A percentile compares a stretch with the other conserved stretches of the same genome.
Evolutionary conservation across 2,113 vertebrate genomes (phyloP).

Genomic region (Heterocephalus glaber): DNA sequence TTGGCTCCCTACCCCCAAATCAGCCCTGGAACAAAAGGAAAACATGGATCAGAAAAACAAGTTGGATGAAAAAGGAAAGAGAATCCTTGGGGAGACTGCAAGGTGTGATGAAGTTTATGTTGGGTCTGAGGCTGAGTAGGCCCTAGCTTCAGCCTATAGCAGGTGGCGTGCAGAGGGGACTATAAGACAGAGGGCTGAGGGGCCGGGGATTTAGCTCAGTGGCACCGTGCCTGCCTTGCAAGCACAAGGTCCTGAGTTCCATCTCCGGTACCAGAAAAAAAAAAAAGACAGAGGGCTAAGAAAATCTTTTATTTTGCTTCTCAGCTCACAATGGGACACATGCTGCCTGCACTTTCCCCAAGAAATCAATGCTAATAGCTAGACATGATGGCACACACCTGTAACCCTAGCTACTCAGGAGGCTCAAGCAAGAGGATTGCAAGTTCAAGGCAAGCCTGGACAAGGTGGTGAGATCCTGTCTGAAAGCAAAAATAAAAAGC

Average conservation of each 20-base stretch:
- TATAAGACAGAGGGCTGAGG: background rate
- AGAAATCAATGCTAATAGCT: background rate
- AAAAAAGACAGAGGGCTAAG: too few relatives aligned
- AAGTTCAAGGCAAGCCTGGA: background rate
- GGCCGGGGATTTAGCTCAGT: too few relatives aligned
- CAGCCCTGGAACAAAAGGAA: background rate
- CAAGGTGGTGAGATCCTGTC: background rate
- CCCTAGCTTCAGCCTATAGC: background rate
- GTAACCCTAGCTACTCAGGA: background rate
- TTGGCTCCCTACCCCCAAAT: background rate
- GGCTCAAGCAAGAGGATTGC: background rate
- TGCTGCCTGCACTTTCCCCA: background rate
- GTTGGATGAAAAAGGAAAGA: background rate
- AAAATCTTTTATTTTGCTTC: background rate
- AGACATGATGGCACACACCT: background rate
- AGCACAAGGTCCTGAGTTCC: too few relatives aligned
- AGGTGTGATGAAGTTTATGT: background rate
- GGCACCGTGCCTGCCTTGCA: too few relatives aligned
- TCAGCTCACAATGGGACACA: background rate
- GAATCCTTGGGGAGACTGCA: background rate
- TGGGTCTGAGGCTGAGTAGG: background rate
- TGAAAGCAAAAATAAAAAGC: background rate
- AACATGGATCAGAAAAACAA: background rate
- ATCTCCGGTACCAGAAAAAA: too few relatives aligned
- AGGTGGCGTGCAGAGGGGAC: background rate